Evolutionary conservation across 2,888 invertebrate species (phyloP).

Genomic region (Agrilus mali): DNA sequence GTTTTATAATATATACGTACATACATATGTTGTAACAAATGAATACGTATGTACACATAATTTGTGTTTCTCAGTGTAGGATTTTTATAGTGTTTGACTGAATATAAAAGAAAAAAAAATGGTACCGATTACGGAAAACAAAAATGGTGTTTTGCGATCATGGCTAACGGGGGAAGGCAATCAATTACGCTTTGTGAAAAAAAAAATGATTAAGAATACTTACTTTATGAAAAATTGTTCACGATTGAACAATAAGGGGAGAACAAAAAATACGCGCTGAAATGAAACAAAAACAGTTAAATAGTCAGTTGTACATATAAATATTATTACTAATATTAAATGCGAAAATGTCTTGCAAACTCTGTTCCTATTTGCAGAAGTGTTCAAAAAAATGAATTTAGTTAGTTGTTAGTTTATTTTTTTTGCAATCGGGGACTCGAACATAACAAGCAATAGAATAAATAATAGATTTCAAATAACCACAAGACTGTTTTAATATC

Average conservation of each 20-base stretch:
- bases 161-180: conserved; percentile 32
- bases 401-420: too few species aligned
- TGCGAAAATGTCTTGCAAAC: conserved; percentile 13
- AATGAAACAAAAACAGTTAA: background rate
- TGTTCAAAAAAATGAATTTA: conserved; percentile 10
- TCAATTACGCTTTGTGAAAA: conserved; percentile 31
- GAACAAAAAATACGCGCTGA: too few species aligned
- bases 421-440: too few species aligned
- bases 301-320: conserved; percentile 8
- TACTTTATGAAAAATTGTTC: conserved; percentile 4
- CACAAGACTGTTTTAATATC: conserved; percentile 1
- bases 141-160: conserved; percentile 14
- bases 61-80: background rate
- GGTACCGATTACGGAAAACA: conserved; percentile 10
- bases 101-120: conserved; percentile 7
- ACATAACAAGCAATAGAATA: too few species aligned
- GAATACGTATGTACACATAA: too few species aligned
- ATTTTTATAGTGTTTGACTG: background rate
- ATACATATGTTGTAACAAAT: too few species aligned
- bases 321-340: conserved; percentile 2
- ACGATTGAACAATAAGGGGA: too few species aligned
- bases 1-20: too few species aligned
- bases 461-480: background rate
- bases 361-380: conserved; percentile 17
- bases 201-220: conserved; percentile 13